Evolutionary conservation across 1,140 invertebrate species (phyloP).

Genomic region (Ruditapes philippinarum): DNA sequence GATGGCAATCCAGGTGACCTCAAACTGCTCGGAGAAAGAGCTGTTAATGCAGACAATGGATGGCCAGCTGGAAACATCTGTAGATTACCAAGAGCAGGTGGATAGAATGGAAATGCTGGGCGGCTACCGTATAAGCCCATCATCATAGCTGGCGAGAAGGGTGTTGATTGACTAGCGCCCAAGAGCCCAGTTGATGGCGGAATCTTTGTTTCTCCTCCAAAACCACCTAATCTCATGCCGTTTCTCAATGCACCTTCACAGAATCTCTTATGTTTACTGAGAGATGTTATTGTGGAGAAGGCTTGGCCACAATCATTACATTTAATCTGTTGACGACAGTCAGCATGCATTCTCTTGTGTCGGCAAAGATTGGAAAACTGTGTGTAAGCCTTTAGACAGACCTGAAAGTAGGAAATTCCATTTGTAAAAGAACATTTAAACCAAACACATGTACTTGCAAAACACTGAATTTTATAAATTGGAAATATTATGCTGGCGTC

Average conservation of each 20-base stretch:
- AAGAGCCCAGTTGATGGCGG: slow-evolving; percentile 61
- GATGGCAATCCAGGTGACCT: slow-evolving; percentile 57
- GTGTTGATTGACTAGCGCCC: slow-evolving; percentile 58
- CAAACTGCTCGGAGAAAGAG: slow-evolving; percentile 69
- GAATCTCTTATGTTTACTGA: slow-evolving; percentile 89
- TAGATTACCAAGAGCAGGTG: slow-evolving; percentile 70
- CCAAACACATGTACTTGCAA: too few species aligned
- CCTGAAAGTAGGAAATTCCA: slow-evolving; percentile 70
- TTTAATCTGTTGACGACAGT: slow-evolving; percentile 89
- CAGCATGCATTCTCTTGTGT: slow-evolving; percentile 99
- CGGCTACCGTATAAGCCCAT: slow-evolving; percentile 81
- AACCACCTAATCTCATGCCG: slow-evolving; percentile 64
- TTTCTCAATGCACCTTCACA: slow-evolving; percentile 88
- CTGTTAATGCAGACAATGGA: slow-evolving; percentile 66
- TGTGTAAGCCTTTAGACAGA: slow-evolving; percentile 96
- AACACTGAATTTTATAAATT: too few species aligned
- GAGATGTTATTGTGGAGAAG: slow-evolving; percentile 94
- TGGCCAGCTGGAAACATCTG: slow-evolving; percentile 59
- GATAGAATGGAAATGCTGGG: slow-evolving; percentile 83
- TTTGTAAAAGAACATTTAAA: too few species aligned
- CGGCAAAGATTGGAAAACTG: slow-evolving; percentile 99
- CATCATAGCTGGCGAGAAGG: slow-evolving; percentile 76
- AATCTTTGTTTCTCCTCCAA: slow-evolving; percentile 54
- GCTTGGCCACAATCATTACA: slow-evolving; percentile 97
- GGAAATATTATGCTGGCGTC: too few species aligned